These are phyloP conservation scores for Oedothorax gibbosus DNA, from an alignment of 1,140 invertebrate species.

Conservation along the genomic window DNA sequence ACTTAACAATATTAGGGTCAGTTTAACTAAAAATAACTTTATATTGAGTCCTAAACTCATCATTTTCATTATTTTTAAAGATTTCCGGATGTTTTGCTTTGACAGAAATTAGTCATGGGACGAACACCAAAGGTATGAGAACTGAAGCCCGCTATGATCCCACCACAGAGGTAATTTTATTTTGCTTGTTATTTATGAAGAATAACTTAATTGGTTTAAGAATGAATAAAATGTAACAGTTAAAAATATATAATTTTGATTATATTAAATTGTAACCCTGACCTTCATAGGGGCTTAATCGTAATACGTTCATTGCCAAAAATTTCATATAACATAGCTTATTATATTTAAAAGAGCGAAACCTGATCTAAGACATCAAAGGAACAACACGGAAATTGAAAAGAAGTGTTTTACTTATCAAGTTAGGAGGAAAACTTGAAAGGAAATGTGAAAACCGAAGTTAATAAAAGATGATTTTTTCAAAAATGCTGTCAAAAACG, in stretches of 20 bases:
- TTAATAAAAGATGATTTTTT: too few species aligned
- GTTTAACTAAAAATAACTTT: background rate
- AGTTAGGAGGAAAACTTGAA: too few species aligned
- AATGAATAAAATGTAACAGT: background rate
- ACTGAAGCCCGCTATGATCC: conserved; percentile 91
- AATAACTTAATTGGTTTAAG: background rate
- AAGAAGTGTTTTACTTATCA: too few species aligned
- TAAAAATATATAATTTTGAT: background rate
- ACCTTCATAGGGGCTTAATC: too few species aligned
- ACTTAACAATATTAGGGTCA: background rate
- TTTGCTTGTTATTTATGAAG: background rate
- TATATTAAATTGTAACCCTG: background rate
- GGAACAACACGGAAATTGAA: too few species aligned
- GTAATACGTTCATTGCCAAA: too few species aligned
- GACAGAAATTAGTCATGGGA: conserved; percentile 94
- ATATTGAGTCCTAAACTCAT: background rate
- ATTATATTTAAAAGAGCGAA: too few species aligned
- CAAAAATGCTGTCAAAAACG: too few species aligned
- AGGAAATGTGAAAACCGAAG: too few species aligned
- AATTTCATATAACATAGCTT: too few species aligned
- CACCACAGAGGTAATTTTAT: conserved; percentile 69
- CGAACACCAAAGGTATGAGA: conserved; percentile 89
- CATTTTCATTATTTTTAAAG: conserved; percentile 66
- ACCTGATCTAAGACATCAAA: too few species aligned
- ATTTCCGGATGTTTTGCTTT: conserved; percentile 85